A percentile compares a stretch with the other conserved stretches of the same genome.
Evolutionary conservation across 2,888 invertebrate genomes (phyloP).

Genomic region (Eurois occulta): DNA sequence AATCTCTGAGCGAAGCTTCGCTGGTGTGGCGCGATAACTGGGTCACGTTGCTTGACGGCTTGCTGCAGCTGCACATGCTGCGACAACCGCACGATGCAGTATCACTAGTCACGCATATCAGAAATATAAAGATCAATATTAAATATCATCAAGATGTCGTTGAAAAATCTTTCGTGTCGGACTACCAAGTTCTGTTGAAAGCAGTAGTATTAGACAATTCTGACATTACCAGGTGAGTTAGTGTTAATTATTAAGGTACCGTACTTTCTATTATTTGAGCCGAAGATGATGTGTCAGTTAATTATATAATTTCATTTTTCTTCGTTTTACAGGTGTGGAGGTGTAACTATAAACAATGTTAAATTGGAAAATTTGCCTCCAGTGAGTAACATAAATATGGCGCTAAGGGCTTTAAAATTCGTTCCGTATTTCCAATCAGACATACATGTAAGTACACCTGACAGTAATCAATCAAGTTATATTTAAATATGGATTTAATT

Average conservation of each 20-base stretch:
- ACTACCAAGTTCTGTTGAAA: constrained; percentile 51
- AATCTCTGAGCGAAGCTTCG: constrained; percentile 71
- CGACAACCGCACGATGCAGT: constrained; percentile 90
- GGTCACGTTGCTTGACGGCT: constrained; percentile 94
- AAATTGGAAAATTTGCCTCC: constrained; percentile 60
- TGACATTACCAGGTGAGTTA: constrained; percentile 66
- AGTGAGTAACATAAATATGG: constrained; percentile 34
- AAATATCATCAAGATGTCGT: constrained; percentile 51
- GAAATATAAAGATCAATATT: constrained; percentile 65
- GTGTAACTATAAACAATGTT: constrained; percentile 67
- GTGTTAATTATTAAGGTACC: background rate
- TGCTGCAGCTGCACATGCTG: constrained; percentile 94
- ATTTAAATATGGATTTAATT: background rate
- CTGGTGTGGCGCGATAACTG: constrained; percentile 93
- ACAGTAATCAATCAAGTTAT: background rate
- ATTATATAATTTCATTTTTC: background rate
- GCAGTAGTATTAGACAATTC: constrained; percentile 50
- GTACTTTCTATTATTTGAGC: background rate
- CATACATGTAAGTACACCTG: constrained; percentile 59
- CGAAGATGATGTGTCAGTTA: background rate
- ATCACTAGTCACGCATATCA: constrained; percentile 89
- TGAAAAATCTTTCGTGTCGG: background rate
- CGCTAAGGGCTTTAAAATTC: constrained; percentile 59
- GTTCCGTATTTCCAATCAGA: constrained; percentile 49
- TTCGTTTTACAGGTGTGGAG: constrained; percentile 71